These are phyloP conservation scores for Vireo altiloquus DNA, from an alignment of 2,113 vertebrate genomes.

Conservation along the genomic window DNA sequence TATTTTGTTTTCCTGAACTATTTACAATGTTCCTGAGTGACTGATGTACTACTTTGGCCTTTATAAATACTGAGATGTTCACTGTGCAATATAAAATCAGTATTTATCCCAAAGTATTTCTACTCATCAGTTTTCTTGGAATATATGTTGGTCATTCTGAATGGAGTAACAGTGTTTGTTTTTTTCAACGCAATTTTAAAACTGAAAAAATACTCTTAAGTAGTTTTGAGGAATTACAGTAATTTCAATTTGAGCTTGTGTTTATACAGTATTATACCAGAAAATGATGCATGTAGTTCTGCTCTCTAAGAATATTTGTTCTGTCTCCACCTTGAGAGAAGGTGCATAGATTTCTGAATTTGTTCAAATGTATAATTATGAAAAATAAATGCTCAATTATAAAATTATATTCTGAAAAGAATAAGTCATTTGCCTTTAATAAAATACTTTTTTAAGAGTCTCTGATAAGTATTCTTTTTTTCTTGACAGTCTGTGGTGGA, in stretches of 20 bases:
- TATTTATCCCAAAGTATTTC: not conserved
- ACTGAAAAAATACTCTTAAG: not conserved
- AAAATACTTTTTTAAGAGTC: slow-evolving; percentile 33
- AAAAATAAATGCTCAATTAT: slow-evolving; percentile 32
- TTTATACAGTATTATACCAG: not conserved
- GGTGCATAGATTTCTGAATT: not conserved
- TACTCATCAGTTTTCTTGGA: not conserved
- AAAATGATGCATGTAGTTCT: not conserved
- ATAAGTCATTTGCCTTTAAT: slow-evolving; percentile 43
- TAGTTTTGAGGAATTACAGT: not conserved
- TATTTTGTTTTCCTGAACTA: not conserved
- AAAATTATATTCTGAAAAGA: slow-evolving; percentile 1
- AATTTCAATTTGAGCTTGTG: not conserved
- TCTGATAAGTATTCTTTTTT: slow-evolving; percentile 61
- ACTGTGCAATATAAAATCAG: not conserved
- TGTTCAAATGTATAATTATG: not conserved
- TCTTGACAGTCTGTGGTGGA: slow-evolving; percentile 91
- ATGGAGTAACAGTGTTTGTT: not conserved
- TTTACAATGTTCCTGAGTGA: not conserved
- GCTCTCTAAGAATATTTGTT: slow-evolving; percentile 42
- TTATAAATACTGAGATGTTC: not conserved
- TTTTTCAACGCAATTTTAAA: not conserved
- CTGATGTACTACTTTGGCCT: not conserved
- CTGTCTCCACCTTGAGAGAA: slow-evolving; percentile 52
- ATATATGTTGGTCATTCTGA: not conserved